A percentile compares a stretch with the other conserved stretches of the same genome.
Conservation (phyloP, 2,113 vertebrate genomes). For the Elaphurus davidianus region DNA sequence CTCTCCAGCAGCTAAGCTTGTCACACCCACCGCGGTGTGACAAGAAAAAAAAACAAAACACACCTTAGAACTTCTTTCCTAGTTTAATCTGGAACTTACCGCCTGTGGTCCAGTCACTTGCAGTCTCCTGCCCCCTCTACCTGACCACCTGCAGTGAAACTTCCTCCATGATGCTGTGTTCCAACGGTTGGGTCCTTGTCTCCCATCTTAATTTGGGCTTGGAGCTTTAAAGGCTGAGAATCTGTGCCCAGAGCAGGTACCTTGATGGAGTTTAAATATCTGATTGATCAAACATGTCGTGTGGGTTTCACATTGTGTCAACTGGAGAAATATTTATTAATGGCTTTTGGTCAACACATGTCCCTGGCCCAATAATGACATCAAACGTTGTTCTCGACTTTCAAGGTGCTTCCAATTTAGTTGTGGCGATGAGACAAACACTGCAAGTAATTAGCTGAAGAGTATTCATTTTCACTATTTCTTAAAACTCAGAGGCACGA, state of each 20-base stretch:
- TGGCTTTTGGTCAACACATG: not conserved
- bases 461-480: not conserved
- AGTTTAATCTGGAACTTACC: not conserved
- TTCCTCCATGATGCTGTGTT: not conserved
- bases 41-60: not conserved
- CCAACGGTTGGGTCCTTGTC: not conserved
- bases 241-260: not conserved
- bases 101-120: too few relatives aligned
- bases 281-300: not conserved
- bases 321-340: not conserved
- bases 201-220: not conserved
- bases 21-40: too few relatives aligned
- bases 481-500: not conserved
- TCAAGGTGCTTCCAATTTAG: not conserved
- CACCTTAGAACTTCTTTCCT: not conserved
- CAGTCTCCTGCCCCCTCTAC: not conserved
- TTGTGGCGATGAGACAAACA: not conserved
- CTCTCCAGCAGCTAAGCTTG: not conserved
- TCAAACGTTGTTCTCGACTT: not conserved
- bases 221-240: not conserved
- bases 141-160: not conserved
- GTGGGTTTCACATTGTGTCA: not conserved
- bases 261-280: not conserved
- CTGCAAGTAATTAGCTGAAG: not conserved
- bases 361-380: not conserved